Evolutionary conservation across 2,888 invertebrate species (phyloP).

Genomic region (Drosophila falleni): DNA sequence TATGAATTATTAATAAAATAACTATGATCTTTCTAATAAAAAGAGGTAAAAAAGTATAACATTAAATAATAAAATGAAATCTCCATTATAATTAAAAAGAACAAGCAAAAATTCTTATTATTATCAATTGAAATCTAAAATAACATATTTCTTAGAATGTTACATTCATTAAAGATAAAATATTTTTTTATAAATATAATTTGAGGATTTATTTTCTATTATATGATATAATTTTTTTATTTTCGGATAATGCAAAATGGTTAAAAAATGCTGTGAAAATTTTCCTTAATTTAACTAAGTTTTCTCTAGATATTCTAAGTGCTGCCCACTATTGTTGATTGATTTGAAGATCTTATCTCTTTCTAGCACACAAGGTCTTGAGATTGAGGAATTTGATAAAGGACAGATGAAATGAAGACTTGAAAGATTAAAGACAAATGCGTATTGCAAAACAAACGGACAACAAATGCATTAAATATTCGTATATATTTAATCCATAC

Average conservation of each 20-base stretch:
- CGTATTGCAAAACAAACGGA: conserved; percentile 32
- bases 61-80: no score
- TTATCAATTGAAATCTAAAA: no score
- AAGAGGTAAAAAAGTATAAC: no score
- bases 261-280: no score
- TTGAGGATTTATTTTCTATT: background rate
- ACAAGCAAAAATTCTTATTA: no score
- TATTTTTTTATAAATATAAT: no score
- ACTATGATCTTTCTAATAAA: no score
- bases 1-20: background rate
- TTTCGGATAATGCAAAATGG: background rate
- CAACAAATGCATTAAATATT: conserved; percentile 54
- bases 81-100: no score
- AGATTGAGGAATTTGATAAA: conserved; percentile 38
- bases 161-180: no score
- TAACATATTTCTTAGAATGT: no score
- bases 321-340: conserved; percentile 4
- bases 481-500: conserved; percentile 42
- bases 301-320: background rate
- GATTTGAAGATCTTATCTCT: conserved; percentile 35
- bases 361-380: conserved; percentile 47
- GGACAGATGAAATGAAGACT: conserved; percentile 33
- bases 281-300: no score
- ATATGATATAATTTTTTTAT: background rate
- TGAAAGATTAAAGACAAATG: conserved; percentile 31